phyloP scores from a whole-genome alignment of 2,113 vertebrate genomes.

The Pica pica region DNA sequence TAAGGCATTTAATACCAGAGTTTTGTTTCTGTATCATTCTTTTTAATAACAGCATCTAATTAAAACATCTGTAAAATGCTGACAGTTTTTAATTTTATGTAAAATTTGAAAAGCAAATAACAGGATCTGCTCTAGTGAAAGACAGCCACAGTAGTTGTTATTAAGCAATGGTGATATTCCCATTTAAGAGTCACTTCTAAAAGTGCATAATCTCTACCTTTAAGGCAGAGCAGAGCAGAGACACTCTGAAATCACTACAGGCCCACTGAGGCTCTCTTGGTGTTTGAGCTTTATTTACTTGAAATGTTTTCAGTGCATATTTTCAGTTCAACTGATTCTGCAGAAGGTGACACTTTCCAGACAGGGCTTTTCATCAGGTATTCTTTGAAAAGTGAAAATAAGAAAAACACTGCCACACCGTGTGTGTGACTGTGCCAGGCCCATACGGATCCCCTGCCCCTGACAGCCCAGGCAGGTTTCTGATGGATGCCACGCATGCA shows the following conservation, averaged over 20 bases:
- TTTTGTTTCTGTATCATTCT: constrained; percentile 68
- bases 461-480: neutral
- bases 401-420: neutral
- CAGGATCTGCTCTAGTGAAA: constrained; percentile 53
- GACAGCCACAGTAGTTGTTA: constrained; percentile 33
- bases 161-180: constrained; percentile 53
- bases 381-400: neutral
- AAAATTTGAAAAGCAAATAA: constrained; percentile 60
- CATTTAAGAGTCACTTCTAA: constrained; percentile 58
- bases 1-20: constrained; percentile 64
- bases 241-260: neutral
- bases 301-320: neutral
- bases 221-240: constrained; percentile 7
- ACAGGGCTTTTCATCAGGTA: neutral
- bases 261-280: neutral
- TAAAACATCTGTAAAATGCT: constrained; percentile 80
- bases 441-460: neutral
- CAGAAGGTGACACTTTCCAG: neutral
- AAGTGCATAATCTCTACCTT: neutral
- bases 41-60: constrained; percentile 79
- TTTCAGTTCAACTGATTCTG: neutral
- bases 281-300: neutral
- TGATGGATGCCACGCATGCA: neutral
- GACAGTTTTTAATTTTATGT: constrained; percentile 75
- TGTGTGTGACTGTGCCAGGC: neutral